These are phyloP conservation scores for Eristalinus aeneus DNA, from an alignment of 2,888 invertebrate species.

Conservation along the genomic window DNA sequence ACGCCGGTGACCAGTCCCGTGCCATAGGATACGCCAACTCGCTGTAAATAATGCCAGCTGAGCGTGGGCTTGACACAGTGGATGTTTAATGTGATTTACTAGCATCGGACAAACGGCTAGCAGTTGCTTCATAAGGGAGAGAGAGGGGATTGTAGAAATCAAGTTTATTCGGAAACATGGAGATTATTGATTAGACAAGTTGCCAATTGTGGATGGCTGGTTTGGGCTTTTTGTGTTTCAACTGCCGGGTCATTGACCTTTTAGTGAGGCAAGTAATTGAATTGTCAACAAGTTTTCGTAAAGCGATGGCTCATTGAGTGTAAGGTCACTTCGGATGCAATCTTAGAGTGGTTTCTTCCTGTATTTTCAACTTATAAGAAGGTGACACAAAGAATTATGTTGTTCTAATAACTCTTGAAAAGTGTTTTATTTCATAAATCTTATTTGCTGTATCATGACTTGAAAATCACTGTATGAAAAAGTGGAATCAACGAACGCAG, in stretches of 20 bases:
- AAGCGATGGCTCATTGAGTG: no score
- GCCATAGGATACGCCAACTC: slow-evolving; percentile 22
- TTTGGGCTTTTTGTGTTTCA: neutral
- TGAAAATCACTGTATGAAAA: no score
- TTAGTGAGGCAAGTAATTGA: neutral
- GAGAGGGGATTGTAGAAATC: neutral
- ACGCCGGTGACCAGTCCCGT: slow-evolving; percentile 36
- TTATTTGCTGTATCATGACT: no score
- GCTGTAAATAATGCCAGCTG: neutral
- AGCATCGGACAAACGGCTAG: neutral
- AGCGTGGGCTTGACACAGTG: neutral
- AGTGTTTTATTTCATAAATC: no score
- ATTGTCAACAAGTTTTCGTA: neutral
- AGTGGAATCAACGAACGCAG: no score
- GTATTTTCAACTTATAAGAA: no score
- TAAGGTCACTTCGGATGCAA: no score
- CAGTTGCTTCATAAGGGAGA: neutral
- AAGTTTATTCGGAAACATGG: neutral
- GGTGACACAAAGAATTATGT: no score
- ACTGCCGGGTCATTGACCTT: neutral
- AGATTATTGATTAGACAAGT: neutral
- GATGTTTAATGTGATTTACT: neutral
- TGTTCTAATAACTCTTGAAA: no score
- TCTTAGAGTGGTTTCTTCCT: no score
- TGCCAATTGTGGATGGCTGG: neutral